Evolutionary conservation across 2,888 invertebrate species (phyloP), one percentile per base, ranked within the genome.

Genomic region (Rhimphoctona megacephalus): DNA sequence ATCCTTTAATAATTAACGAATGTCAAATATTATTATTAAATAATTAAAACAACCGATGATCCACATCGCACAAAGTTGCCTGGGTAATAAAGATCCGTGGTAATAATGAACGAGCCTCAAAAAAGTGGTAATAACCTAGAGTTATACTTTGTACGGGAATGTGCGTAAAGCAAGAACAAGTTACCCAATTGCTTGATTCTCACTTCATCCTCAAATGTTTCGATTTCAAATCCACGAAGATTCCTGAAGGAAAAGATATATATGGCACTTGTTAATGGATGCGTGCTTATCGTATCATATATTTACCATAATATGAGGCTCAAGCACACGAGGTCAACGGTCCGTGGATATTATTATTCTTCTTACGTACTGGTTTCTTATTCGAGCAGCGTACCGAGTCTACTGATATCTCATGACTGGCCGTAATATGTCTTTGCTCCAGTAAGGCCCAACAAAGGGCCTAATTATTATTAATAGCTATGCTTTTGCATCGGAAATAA

Each of bases 381-480:
- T 67, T 17, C 69, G 54, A 43, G 73, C 46, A 73, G 54, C 39
- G 8, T 1, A 39, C 43, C 11, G 17, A 19, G 30, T 67, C 33
- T 67, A 22, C 52, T 14, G 67, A 61, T 78, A 54, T 86, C 66
- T 83, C 86, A 83, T 86, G 86, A 86, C 86, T 83, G 66, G 66
- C 17, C 4, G 76, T 86, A 83, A 86, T 86, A 80, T 77, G 83
- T 86, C 86, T 85, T 77, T 83, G 72, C 83, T 72, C 57, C 77
- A 83, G 70, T 70, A 76, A 72, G 80, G 19, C 80, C 72, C 83
- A 72, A 36, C 70, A 64, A 70, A 83, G 79, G 82, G 73, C 61
- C 83, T 86, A 86, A 86, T 86, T 86, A 83, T 86, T 86, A 86
- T 86, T 83, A 86, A 86, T 86, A 77, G 72, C 85, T 72, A 77